Evolutionary conservation across 2,113 vertebrate genomes (phyloP), one percentile per base, ranked within the genome.

Genomic region (Bos taurus): DNA sequence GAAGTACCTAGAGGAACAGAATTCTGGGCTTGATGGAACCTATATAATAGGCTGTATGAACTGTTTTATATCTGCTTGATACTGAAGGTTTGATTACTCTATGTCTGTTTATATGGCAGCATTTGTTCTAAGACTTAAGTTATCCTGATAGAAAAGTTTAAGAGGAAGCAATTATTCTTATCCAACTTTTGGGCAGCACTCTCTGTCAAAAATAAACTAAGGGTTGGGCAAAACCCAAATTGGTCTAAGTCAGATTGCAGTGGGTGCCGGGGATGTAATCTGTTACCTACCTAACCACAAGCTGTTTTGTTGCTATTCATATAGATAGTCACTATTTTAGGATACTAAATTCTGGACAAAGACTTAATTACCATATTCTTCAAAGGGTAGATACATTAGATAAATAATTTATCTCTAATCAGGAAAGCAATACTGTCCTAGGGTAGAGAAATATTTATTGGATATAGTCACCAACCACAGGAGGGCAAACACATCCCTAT

Each of bases 151-250:
- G 96, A 87, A 83, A 88, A 48, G n/a, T 64, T 62, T 59, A 82
- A 59, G n/a, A n/a, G 28, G 52, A 96, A 91, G 30, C 19, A 77
- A 64, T 17, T 88, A 86, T 3, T 14, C 5, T 59, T 87, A 36
- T 54, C n/a, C n/a, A 89, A 59, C 6, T 80, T 91, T 62, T 78
- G 13, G 13, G 26, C 14, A 89, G 26, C 7, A 26, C 57, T 71
- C 14, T n/a, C 7, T 81, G 83, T 67, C n/a, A 91, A 94, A 92
- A 94, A 78, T 84, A 93, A 92, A 71, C n/a, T 57, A 89, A 71
- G 33, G 2, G 54, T 85, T 94, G 40, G 21, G 25, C 6, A 94
- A 83, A n/a, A 86, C 4, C 28, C 48, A 95, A 62, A 83, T 77
- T 16, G 15, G 28, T 40, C 59, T 83, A 91, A 85, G 23, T 74